Conservation (phyloP, 1,140 invertebrate species). For the Cotesia vestalis region DNA sequence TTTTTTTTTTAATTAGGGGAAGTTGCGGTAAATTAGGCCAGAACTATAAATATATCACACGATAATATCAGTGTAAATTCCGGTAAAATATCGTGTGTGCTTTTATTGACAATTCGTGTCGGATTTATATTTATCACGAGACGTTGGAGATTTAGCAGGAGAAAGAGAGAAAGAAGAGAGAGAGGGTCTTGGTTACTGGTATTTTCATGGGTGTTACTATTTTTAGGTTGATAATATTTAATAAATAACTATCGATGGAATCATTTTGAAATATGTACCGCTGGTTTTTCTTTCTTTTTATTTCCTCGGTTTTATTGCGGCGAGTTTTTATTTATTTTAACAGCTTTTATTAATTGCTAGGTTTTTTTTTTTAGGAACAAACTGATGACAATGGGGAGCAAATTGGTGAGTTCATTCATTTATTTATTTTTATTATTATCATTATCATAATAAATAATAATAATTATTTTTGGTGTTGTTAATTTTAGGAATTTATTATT, state of each 20-base stretch:
- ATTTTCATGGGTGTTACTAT: conserved; percentile 51
- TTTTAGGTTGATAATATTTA: conserved; percentile 42
- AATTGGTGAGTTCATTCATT: conserved; percentile 48
- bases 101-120: conserved; percentile 12
- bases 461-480: too few species aligned
- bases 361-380: too few species aligned
- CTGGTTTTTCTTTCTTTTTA: neutral
- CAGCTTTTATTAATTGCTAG: too few species aligned
- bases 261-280: neutral
- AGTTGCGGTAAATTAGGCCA: neutral
- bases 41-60: neutral
- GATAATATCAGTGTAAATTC: neutral
- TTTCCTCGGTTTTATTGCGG: too few species aligned
- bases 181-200: neutral
- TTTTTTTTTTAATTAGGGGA: neutral
- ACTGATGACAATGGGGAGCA: conserved; percentile 46
- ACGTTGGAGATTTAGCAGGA: neutral
- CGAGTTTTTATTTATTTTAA: too few species aligned
- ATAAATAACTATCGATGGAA: conserved; percentile 22
- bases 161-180: too few species aligned
- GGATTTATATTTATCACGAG: conserved; percentile 23
- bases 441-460: too few species aligned
- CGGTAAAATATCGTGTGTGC: neutral
- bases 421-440: too few species aligned
- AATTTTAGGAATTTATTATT: too few species aligned